These are phyloP conservation scores for Hypolimnas misippus DNA, from an alignment of 2,888 invertebrate genomes.

Conservation along the genomic window DNA sequence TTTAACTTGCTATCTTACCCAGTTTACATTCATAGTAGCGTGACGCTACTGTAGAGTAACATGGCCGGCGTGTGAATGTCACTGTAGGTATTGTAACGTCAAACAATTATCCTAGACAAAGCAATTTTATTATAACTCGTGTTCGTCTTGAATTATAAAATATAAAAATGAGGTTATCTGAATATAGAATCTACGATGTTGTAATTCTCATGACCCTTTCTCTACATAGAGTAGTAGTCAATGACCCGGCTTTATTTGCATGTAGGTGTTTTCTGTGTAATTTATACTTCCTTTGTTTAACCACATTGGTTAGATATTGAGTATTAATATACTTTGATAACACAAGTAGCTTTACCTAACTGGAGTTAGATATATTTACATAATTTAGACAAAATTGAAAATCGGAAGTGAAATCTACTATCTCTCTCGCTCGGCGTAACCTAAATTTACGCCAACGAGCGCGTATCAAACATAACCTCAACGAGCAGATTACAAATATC, in stretches of 20 bases:
- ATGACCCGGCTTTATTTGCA: conserved; percentile 77
- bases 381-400: conserved; percentile 24
- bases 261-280: conserved; percentile 65
- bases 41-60: conserved; percentile 77
- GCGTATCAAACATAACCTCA: conserved; percentile 41
- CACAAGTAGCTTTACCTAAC: neutral
- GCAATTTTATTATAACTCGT: conserved; percentile 34
- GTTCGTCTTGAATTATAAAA: conserved; percentile 26
- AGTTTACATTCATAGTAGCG: conserved; percentile 71
- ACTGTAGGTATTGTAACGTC: conserved; percentile 56
- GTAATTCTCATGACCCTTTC: conserved; percentile 18
- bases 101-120: conserved; percentile 62
- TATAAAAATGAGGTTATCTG: neutral
- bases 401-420: conserved; percentile 29
- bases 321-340: neutral
- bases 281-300: conserved; percentile 65
- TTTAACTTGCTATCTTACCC: conserved; percentile 63
- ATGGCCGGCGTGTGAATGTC: conserved; percentile 74
- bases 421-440: conserved; percentile 59
- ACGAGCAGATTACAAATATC: conserved; percentile 36
- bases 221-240: conserved; percentile 59
- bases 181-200: conserved; percentile 11
- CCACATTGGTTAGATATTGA: conserved; percentile 35
- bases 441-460: conserved; percentile 51
- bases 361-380: conserved; percentile 22